phyloP scores from a whole-genome alignment of 2,888 invertebrate species.

The Melikaiella ostensackeni region DNA sequence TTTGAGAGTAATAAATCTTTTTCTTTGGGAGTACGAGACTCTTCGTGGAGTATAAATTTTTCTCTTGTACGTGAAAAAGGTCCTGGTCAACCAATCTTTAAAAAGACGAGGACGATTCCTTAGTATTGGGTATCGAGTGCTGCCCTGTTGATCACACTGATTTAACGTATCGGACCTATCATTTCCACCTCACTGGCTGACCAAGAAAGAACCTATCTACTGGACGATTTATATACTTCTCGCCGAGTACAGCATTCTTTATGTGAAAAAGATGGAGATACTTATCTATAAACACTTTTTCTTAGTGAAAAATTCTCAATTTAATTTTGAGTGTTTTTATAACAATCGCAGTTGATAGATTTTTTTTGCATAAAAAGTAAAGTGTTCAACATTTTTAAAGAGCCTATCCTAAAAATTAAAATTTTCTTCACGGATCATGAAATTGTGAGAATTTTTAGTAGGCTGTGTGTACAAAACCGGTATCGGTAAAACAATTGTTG shows the following conservation, averaged over 20 bases:
- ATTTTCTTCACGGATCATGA: no score
- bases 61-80: neutral
- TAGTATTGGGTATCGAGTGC: neutral
- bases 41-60: constrained; percentile 23
- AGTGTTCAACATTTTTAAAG: no score
- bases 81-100: constrained; percentile 32
- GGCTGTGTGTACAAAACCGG: no score
- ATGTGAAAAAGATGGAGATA: neutral
- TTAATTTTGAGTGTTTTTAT: neutral
- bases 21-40: neutral
- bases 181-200: constrained; percentile 23
- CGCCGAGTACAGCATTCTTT: neutral
- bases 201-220: neutral
- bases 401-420: no score
- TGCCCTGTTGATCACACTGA: constrained; percentile 30
- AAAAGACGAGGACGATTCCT: constrained; percentile 4
- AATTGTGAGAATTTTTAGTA: no score
- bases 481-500: no score
- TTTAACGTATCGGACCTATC: constrained; percentile 23
- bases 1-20: neutral
- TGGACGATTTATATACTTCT: neutral
- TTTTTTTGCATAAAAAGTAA: no score
- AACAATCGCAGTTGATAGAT: no score
- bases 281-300: no score
- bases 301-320: neutral